A percentile compares a stretch with the other conserved stretches of the same genome.
Evolutionary conservation across 2,113 vertebrate species (phyloP).

Genomic region (Hemichromis elongatus): DNA sequence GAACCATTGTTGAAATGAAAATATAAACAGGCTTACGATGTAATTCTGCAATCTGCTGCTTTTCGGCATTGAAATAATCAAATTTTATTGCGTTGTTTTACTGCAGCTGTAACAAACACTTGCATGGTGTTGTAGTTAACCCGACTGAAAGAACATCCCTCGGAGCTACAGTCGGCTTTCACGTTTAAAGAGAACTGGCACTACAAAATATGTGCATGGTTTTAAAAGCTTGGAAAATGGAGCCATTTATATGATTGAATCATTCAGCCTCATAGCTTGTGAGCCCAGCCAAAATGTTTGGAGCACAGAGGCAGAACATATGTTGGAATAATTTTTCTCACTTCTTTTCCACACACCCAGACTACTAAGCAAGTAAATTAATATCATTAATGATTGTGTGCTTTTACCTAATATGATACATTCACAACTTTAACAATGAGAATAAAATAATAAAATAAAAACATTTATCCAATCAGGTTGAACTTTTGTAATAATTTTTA

Average conservation of each 20-base stretch:
- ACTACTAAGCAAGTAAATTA: background rate
- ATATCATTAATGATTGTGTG: background rate
- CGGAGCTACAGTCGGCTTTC: slow-evolving; percentile 16
- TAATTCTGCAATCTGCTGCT: slow-evolving; percentile 14
- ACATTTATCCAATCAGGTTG: background rate
- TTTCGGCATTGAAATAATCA: slow-evolving; percentile 37
- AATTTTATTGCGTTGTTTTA: slow-evolving; percentile 50
- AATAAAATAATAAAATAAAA: background rate
- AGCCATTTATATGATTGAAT: slow-evolving; percentile 42
- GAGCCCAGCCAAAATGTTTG: background rate
- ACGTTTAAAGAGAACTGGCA: background rate
- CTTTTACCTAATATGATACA: background rate
- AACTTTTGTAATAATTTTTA: background rate
- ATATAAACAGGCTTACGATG: background rate
- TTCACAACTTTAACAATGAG: background rate
- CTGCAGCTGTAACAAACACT: background rate
- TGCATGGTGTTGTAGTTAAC: slow-evolving; percentile 26
- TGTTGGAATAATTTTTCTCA: background rate
- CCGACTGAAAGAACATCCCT: slow-evolving; percentile 39
- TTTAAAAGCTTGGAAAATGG: slow-evolving; percentile 38
- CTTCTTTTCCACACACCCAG: background rate
- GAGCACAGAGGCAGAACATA: background rate
- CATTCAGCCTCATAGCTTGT: slow-evolving; percentile 2
- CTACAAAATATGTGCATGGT: background rate
- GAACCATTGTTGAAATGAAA: background rate